These are phyloP conservation scores for Rhynchophorus ferrugineus DNA, from an alignment of 1,140 invertebrate genomes.

Conservation along the genomic window DNA sequence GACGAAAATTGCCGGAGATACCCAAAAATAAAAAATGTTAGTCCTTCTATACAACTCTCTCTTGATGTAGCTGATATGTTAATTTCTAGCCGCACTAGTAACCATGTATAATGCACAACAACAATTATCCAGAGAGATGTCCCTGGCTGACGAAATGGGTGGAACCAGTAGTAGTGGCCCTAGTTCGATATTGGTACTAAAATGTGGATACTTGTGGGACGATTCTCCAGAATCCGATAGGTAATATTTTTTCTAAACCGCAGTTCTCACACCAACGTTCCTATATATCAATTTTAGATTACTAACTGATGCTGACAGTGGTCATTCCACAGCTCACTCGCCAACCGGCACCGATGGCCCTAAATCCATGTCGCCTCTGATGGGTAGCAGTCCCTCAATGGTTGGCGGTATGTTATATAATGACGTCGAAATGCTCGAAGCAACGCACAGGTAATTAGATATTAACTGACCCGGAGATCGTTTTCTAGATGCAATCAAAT, in stretches of 20 bases:
- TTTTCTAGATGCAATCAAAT: neutral
- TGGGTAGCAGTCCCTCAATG: constrained; percentile 44
- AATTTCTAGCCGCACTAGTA: constrained; percentile 46
- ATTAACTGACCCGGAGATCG: neutral
- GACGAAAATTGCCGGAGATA: constrained; percentile 78
- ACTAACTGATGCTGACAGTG: constrained; percentile 73
- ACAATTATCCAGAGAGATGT: constrained; percentile 46
- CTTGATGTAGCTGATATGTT: neutral
- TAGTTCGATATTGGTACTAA: constrained; percentile 64
- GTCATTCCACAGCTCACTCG: constrained; percentile 82
- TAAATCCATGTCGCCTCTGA: constrained; percentile 72
- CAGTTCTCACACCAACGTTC: too few species aligned
- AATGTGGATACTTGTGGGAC: constrained; percentile 66
- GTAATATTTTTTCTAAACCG: constrained; percentile 4
- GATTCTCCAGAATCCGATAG: constrained; percentile 78
- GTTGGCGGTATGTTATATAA: constrained; percentile 64
- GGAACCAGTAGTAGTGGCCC: constrained; percentile 39
- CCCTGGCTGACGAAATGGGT: constrained; percentile 64
- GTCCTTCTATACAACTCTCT: constrained; percentile 25
- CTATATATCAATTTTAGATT: constrained; percentile 42
- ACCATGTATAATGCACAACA: constrained; percentile 36
- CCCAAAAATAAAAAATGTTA: constrained; percentile 80
- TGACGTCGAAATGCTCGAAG: constrained; percentile 82
- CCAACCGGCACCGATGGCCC: constrained; percentile 62
- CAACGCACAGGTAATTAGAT: constrained; percentile 61